These are phyloP conservation scores for Neodiprion lecontei DNA, from an alignment of 1,140 invertebrate species.

Conservation along the genomic window DNA sequence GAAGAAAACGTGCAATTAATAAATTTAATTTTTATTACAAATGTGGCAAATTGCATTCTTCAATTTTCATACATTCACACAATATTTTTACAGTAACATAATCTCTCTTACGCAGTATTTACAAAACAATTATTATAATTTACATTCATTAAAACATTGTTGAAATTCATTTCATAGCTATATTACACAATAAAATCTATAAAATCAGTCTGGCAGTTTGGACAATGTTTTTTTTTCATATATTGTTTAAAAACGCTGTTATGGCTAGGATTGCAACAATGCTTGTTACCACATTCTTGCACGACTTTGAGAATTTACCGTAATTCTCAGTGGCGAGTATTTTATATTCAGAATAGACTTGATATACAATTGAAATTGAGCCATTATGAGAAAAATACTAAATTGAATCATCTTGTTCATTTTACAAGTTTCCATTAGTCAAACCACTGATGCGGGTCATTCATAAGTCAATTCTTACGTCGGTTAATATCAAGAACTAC, in stretches of 20 bases:
- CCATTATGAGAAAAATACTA: neutral
- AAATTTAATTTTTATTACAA: conserved; percentile 45
- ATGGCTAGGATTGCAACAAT: conserved; percentile 26
- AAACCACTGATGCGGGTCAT: too few relatives aligned
- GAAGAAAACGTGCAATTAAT: conserved; percentile 11
- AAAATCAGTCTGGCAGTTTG: conserved; percentile 47
- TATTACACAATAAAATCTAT: conserved; percentile 26
- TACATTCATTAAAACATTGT: conserved; percentile 15
- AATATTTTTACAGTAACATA: conserved; percentile 42
- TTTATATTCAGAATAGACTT: neutral
- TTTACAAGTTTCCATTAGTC: too few relatives aligned
- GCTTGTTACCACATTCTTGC: neutral
- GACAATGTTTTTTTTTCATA: conserved; percentile 7
- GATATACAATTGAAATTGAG: neutral
- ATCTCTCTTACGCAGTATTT: conserved; percentile 39
- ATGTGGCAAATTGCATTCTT: conserved; percentile 26
- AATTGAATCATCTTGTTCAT: too few relatives aligned
- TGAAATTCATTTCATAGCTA: conserved; percentile 33
- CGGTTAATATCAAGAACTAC: too few relatives aligned
- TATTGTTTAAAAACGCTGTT: conserved; percentile 13
- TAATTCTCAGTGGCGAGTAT: conserved; percentile 9
- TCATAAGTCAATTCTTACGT: too few relatives aligned
- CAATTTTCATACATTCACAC: conserved; percentile 26
- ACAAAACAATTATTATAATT: conserved; percentile 34
- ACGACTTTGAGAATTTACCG: neutral